A percentile compares a stretch with the other conserved stretches of the same genome.
phyloP scores from a whole-genome alignment of 2,797 vertebrate species.

The Chaetodon trifasciatus region DNA sequence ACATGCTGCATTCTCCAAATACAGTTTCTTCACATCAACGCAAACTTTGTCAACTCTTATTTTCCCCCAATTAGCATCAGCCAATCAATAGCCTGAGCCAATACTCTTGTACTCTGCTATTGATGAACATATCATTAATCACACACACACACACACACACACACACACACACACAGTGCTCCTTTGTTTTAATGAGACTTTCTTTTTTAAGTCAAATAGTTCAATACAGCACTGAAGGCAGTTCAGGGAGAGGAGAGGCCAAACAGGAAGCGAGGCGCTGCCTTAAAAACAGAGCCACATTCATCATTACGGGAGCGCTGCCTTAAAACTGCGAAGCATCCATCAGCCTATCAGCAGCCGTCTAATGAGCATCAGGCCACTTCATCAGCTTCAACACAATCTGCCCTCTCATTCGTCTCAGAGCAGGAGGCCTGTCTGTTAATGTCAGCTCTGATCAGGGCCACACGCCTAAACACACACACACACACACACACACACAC shows the following conservation, averaged over 20 bases:
- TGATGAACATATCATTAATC: conserved; percentile 41
- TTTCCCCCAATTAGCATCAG: conserved; percentile 1
- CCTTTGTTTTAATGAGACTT: conserved; percentile 57
- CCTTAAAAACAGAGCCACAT: conserved; percentile 43
- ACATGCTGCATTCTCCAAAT: neutral
- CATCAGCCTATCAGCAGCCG: conserved; percentile 67
- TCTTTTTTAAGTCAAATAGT: conserved; percentile 56
- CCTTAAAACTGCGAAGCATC: conserved; percentile 62
- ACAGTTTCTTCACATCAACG: neutral
- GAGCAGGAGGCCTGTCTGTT: conserved; percentile 68
- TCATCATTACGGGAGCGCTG: conserved; percentile 56
- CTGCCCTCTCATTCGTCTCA: conserved; percentile 71
- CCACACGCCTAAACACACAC: neutral
- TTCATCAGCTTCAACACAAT: conserved; percentile 76
- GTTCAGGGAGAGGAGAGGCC: neutral
- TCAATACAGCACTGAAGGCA: conserved; percentile 38
- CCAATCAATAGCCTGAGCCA: conserved; percentile 10
- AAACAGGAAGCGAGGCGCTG: conserved; percentile 7
- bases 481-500: neutral
- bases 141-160: neutral
- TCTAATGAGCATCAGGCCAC: conserved; percentile 70
- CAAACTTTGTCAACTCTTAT: neutral
- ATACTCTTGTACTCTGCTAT: neutral
- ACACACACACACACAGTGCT: conserved; percentile 22
- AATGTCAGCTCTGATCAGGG: conserved; percentile 36